Percentiles rank a stretch among this genome's conserved stretches.
Conservation (phyloP, 92 coral and sea anemone genomes). For the Siderastrea radians region DNA sequence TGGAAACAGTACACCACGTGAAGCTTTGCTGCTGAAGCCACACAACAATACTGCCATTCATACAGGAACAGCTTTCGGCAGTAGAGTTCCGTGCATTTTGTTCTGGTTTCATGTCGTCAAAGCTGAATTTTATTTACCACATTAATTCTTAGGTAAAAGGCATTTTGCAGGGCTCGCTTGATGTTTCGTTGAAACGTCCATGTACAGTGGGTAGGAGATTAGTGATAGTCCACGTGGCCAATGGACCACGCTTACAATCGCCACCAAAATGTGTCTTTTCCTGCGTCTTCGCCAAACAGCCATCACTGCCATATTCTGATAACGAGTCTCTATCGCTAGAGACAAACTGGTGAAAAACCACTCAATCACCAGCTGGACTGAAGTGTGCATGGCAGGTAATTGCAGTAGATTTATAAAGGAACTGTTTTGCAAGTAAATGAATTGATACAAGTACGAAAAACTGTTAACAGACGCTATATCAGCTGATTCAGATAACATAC, state of each 20-base stretch:
- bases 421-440: neutral
- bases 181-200: neutral
- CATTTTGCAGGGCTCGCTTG: neutral
- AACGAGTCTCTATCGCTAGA: too few relatives aligned
- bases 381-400: neutral
- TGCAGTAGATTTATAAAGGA: neutral
- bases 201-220: neutral
- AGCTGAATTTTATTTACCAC: too few relatives aligned
- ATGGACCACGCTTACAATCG: conserved; percentile 7
- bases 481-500: conserved; percentile 37
- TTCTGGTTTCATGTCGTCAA: too few relatives aligned
- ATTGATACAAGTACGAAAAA: conserved; percentile 19
- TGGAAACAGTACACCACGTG: too few relatives aligned
- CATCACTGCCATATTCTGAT: too few relatives aligned
- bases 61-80: too few relatives aligned
- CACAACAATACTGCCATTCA: too few relatives aligned
- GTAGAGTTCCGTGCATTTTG: too few relatives aligned
- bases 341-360: too few relatives aligned
- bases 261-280: neutral
- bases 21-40: too few relatives aligned
- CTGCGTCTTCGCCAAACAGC: neutral
- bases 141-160: neutral
- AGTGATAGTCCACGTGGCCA: neutral
- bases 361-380: neutral
- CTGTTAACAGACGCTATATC: conserved; percentile 41